Evolutionary conservation across 2,888 invertebrate species (phyloP), one percentile per base, ranked within the genome.

Genomic region (Leptinotarsa rubiginosa): DNA sequence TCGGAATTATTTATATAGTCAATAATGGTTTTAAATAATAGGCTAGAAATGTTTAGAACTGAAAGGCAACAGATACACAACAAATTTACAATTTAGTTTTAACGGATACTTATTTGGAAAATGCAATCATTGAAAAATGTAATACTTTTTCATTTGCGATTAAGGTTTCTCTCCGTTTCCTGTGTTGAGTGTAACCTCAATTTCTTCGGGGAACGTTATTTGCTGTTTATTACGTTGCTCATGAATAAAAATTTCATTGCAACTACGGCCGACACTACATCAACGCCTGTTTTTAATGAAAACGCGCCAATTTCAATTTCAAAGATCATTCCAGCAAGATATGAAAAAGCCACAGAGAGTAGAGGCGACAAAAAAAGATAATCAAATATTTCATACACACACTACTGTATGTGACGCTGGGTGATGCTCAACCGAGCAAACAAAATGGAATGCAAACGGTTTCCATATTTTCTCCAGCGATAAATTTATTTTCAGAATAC

Each of bases 401-500:
- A 73, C 77, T 74, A 74, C 76, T 82, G 81, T 74, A 75, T 75
- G 69, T 80, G 81, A 81, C 81, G 78, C 70, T 70, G 70, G 69
- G 67, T 75, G 75, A 76, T 75, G 76, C 75, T 78, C 70, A 72
- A 77, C 75, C 78, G 75, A 77, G 75, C 75, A 62, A 75, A 76
- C 77, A 80, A 79, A 82, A 77, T 79, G 75, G 78, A 78, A 82
- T 78, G 79, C 82, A 80, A 79, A 80, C 80, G 74, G 75, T 76
- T 78, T 78, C 77, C 79, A 77, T 76, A 78, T 82, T 80, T 79
- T 77, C 81, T 77, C 75, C 71, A 70, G 72, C 78, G 76, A 82
- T 82, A 82, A 82, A 82, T 82, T 80, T 80, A 80, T 80, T 80
- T 80, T 79, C 80, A 77, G 81, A 81, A 81, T 82, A 81, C 81